These are phyloP conservation scores for Pygocentrus nattereri DNA, from an alignment of 2,797 vertebrate genomes.

Conservation along the genomic window DNA sequence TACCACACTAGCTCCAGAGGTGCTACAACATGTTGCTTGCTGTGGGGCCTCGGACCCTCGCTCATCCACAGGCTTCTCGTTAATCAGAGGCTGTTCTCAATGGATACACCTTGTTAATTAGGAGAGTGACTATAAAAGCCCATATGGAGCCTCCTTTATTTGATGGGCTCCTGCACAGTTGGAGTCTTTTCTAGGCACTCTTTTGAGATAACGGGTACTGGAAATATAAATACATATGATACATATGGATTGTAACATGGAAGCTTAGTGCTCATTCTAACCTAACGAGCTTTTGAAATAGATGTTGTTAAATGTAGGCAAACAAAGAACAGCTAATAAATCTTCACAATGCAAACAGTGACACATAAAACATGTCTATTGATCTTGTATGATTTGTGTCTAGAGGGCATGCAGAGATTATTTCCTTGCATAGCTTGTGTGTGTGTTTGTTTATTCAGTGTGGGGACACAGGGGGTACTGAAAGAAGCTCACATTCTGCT, in stretches of 20 bases:
- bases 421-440: background rate
- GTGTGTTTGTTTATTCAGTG: background rate
- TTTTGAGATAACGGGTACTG: background rate
- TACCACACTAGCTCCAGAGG: constrained; percentile 10
- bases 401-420: background rate
- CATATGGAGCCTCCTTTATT: constrained; percentile 23
- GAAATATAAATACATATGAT: background rate
- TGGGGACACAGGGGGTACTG: constrained; percentile 31
- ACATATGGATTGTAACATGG: background rate
- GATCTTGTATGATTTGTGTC: background rate
- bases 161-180: background rate
- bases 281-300: background rate
- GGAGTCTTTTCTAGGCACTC: background rate
- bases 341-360: background rate
- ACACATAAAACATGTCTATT: background rate
- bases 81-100: constrained; percentile 27
- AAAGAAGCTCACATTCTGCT: constrained; percentile 37
- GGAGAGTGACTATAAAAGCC: constrained; percentile 22
- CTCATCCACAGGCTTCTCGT: background rate
- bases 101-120: constrained; percentile 32
- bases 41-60: background rate
- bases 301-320: background rate
- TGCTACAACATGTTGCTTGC: constrained; percentile 19
- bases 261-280: no score
- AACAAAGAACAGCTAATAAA: background rate